phyloP scores from a whole-genome alignment of 2,113 vertebrate species.

The Ciconia boyciana region DNA sequence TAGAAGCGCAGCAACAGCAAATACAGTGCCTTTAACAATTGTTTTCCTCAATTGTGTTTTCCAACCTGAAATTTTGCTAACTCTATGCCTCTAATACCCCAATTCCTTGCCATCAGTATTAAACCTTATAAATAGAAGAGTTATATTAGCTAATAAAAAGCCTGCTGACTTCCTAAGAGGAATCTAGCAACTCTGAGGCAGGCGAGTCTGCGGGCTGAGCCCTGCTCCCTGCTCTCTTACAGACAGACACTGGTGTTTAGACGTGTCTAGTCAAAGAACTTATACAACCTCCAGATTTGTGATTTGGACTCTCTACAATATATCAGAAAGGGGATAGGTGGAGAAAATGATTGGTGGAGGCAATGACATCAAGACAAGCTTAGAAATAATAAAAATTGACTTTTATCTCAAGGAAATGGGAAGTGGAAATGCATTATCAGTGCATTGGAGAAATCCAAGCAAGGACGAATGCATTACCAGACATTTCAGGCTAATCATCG shows the following conservation, averaged over 20 bases:
- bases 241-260: not conserved
- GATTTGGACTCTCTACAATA: not conserved
- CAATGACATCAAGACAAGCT: not conserved
- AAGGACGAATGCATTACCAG: not conserved
- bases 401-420: not conserved
- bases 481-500: not conserved
- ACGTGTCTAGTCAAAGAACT: not conserved
- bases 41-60: not conserved
- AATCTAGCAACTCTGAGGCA: not conserved
- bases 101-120: not conserved
- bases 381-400: not conserved
- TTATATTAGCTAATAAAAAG: not conserved
- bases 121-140: not conserved
- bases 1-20: not conserved
- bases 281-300: not conserved
- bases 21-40: not conserved
- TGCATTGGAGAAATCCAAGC: not conserved
- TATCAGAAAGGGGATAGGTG: not conserved
- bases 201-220: not conserved
- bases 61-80: conserved; percentile 11
- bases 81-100: not conserved
- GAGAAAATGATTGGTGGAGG: not conserved
- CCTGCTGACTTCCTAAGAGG: not conserved
- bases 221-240: not conserved
- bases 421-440: not conserved